Base-by-base conservation (phyloP, 2,888 invertebrate genomes). In the Megalurothrips usitatus region DNA sequence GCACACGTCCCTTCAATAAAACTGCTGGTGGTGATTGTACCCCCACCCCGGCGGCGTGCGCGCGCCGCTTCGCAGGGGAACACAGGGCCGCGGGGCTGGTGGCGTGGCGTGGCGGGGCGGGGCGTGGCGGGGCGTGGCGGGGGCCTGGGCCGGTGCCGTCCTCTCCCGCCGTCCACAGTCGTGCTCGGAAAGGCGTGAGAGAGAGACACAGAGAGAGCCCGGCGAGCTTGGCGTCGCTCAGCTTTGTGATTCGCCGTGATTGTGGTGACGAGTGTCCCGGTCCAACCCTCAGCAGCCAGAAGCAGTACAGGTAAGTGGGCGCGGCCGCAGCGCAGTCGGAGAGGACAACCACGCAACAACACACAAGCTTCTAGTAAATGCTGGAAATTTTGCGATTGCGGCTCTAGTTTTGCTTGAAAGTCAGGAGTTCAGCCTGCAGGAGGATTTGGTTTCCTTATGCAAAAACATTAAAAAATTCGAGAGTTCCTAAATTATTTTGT, bases 1-100 rank as follows among this genome's bases (percentile, higher is more conserved):
- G 23, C 68, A 68, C 68, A 75, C 68, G 68, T 75, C 68, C 68
- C 68, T 26, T 75, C 68, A 75, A 75, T 75, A 75, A 75, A 75
- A 75, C 68, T 75, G 68, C 23, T 75, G 68, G 68, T 75, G 26
- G 68, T 75, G 68, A 75, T 75, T 75, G 68, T 75, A 75, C 68
- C 10, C 17, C 58, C 58, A 19, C 58, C 11, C 68, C 23, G 26
- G 68, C 68, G 0, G 68, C 68, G n/a, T 23, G 23, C 68, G 68
- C 68, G 9, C 23, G 68, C 68, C 3, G 68, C 68, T 26, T 75
- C 26, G 68, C 68, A 26, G 58, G 52, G 14, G 52, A 52, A 43
- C 17, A n/a, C 19, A 8, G 68, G 11, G 26, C 23, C 1, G 68
- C 11, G 68, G 68, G 12, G 58, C 58, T 43, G 3, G 58, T 6